Evolutionary conservation across 1,140 invertebrate genomes (phyloP).

Genomic region (Proales similis): DNA sequence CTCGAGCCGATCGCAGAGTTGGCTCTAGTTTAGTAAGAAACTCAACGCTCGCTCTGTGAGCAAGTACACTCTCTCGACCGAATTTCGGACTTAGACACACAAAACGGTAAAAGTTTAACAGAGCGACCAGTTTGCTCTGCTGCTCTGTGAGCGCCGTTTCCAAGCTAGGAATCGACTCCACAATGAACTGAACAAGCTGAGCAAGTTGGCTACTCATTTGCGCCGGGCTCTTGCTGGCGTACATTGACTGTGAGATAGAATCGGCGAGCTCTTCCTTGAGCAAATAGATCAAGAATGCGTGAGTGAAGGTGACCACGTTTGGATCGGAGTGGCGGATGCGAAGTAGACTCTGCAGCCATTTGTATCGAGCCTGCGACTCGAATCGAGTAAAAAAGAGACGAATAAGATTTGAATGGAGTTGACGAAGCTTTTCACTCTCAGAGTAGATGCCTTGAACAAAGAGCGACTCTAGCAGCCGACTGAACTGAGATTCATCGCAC

Average conservation of each 20-base stretch:
- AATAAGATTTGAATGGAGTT: not conserved
- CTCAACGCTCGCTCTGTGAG: not conserved
- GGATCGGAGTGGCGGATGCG: not conserved
- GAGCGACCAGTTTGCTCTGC: not conserved
- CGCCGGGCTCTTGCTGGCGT: not conserved
- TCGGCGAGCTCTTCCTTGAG: conserved; percentile 27
- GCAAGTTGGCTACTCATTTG: too few species aligned
- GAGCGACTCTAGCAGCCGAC: not conserved
- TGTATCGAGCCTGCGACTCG: not conserved
- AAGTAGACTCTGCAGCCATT: conserved; percentile 11
- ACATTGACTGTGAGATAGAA: conserved; percentile 5
- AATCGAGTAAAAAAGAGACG: not conserved
- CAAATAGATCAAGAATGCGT: conserved; percentile 15
- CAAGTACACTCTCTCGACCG: conserved; percentile 2
- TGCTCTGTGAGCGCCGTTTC: too few species aligned
- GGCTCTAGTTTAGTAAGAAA: not conserved
- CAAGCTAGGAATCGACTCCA: too few species aligned
- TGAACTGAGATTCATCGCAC: too few species aligned
- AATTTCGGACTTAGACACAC: conserved; percentile 15
- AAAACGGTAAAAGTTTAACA: conserved; percentile 13
- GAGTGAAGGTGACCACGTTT: not conserved
- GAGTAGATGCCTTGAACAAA: conserved; percentile 8
- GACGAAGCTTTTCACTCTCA: not conserved
- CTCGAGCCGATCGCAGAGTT: too few species aligned
- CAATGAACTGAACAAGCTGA: conserved; percentile 1